Base-by-base conservation (phyloP, 30 jellyfish, hydroid and myxozoan genomes). In the Chrysaora quinquecirrha region DNA sequence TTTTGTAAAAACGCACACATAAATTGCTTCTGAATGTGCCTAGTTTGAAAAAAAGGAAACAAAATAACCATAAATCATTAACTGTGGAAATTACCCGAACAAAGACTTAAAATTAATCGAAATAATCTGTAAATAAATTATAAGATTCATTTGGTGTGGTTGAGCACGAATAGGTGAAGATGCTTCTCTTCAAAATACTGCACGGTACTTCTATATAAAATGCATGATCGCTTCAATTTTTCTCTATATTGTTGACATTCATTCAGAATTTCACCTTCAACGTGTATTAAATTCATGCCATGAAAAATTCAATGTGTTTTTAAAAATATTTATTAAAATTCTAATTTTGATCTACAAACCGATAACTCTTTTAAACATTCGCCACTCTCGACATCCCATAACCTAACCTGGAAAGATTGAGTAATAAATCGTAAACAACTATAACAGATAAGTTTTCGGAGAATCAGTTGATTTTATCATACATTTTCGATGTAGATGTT, bases 21-120 rank as follows among this genome's bases (percentile, higher is more conserved):
- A 48, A 21, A 80, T 50, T 11, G 32, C 90, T 48, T 80, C 84
- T 22, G 84, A 80, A 28, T 80, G 90, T 21, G 90, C 90, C 90
- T 80, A 60, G 50, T 46, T 25, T 29, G 25, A 64, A 34, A 7
- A 73, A 49, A 34, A 11, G 27, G 27, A 30, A 30, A 64, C 21
- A 22, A 18, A 12, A 10, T 21, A 21, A 21, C 21, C 2, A 30
- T 23, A n/a, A n/a, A n/a, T n/a, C n/a, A 9, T 30, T 16, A 43
- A 16, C 12, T 43, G 58, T 9, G 16, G 58, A 43, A 43, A 43
- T 6, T 16, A 43, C 9, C 16, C 16, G 16, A 43, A 43, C 12
- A 43, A 16, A 43, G 16, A 16, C 9, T 16, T 16, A 16, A 43
- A 16, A 4, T 19, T 2, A 20, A 12, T 52, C 68, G 2, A 52